Evolutionary conservation across 2,113 vertebrate genomes (phyloP), one percentile per base, ranked within the genome.

Genomic region (Uria aalge): DNA sequence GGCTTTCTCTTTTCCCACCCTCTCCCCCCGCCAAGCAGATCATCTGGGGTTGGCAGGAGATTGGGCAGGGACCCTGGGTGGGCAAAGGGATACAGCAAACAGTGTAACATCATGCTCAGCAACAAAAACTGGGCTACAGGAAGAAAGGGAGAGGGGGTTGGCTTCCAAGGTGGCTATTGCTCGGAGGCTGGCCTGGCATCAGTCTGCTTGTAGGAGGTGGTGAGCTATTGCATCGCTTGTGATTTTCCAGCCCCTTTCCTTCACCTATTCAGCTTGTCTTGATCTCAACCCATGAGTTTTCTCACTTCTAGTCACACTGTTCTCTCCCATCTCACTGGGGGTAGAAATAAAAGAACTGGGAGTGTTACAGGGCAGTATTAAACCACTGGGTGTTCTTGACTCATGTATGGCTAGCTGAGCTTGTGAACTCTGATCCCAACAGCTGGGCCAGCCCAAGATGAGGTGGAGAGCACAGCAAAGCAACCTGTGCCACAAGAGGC

Each of bases 401-500:
- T 67, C 62, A 56, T 87, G 4, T 32, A 45, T 41, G 47, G 29
- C 19, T 56, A 43, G 30, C 29, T 95, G 84, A 75, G 60, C 43
- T 87, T 72, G 6, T 91, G 69, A 89, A 77, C 53, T 92, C 77
- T 85, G 47, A 89, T 91, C 30, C 69, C 69, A 94, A 77, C 92
- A 97, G 97, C 40, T 75, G 60, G 36, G 27, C 38, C 73, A 89
- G 56, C 64, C 52, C 92, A 75, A 20, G 72, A 15, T 15, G 55
- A 86, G 83, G 29, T 43, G 52, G 12, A 59, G 43, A 53, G 38
- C 73, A 74, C 56, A 71, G 36, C 59, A 81, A 47, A 86, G 41
- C 2, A 0, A 74, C 68, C 56, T 63, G 41, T 0, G 22, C 23
- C 72, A 15, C 79, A 75, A 43, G 62, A 95, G 29, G 5, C 52